Percentiles rank a stretch among this genome's conserved stretches.
Conservation (phyloP, 2,888 invertebrate species). For the Himalopsyche tibetana region DNA sequence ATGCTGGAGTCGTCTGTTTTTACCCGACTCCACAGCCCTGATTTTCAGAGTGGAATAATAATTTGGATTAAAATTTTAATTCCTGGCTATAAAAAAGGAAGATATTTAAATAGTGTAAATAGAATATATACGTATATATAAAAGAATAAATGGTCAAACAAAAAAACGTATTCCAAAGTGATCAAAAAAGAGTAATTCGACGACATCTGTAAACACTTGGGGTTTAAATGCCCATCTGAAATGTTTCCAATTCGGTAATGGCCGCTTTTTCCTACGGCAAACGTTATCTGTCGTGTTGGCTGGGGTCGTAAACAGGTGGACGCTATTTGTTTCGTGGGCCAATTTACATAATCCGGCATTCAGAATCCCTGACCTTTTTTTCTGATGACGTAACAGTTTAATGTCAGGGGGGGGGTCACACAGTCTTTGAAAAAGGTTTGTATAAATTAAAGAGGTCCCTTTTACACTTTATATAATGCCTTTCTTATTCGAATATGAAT, state of each 20-base stretch:
- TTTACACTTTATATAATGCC: background rate
- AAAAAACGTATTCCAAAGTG: background rate
- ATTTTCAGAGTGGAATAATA: too few species aligned
- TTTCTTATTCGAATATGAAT: background rate
- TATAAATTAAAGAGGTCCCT: slow-evolving; percentile 16
- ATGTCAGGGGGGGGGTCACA: background rate
- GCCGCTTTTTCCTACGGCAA: background rate
- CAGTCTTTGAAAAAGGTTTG: background rate
- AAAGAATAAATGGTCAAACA: background rate
- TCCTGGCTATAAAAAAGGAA: too few species aligned
- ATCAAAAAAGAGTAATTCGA: slow-evolving; percentile 16
- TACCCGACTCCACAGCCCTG: too few species aligned
- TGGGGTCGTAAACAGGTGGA: slow-evolving; percentile 46
- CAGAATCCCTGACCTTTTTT: slow-evolving; percentile 52
- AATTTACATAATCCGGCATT: slow-evolving; percentile 28
- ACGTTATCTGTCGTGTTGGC: background rate
- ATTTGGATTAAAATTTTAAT: too few species aligned
- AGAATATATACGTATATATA: too few species aligned
- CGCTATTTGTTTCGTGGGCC: slow-evolving; percentile 34
- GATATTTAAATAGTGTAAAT: too few species aligned
- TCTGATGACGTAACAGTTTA: slow-evolving; percentile 47
- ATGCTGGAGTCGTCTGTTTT: too few species aligned
- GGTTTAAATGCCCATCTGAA: background rate
- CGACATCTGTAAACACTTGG: background rate
- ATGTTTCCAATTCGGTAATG: slow-evolving; percentile 4